These are phyloP conservation scores for Nomada lathburiana DNA, from an alignment of 2,888 invertebrate genomes.

Conservation along the genomic window DNA sequence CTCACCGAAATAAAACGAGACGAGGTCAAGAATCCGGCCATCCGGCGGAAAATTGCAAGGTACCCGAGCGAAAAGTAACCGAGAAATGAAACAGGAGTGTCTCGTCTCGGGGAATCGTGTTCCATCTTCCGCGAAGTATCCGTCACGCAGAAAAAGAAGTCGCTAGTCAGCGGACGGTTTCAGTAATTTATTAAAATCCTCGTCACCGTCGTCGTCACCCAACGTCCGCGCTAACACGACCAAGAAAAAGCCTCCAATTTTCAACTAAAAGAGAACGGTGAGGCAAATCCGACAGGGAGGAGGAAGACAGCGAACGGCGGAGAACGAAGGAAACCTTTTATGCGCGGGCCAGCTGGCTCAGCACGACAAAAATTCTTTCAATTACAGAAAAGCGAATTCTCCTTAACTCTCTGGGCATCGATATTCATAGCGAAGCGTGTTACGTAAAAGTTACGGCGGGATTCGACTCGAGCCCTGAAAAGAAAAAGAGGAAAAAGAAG, in stretches of 20 bases:
- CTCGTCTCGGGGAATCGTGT: conserved; percentile 6
- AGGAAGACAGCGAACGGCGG: conserved; percentile 2
- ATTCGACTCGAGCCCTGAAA: conserved; percentile 31
- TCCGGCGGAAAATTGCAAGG: conserved; percentile 2
- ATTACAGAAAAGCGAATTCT: conserved; percentile 76
- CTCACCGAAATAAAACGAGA: not conserved
- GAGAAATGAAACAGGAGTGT: conserved; percentile 29
- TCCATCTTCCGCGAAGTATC: conserved; percentile 12
- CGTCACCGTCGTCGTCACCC: conserved; percentile 60
- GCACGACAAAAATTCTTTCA: conserved; percentile 79
- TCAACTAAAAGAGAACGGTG: not conserved
- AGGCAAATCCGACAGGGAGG: conserved; percentile 12
- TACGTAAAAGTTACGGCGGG: conserved; percentile 74
- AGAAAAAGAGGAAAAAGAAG: conserved; percentile 27
- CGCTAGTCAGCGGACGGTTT: conserved; percentile 52
- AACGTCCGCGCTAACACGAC: conserved; percentile 31
- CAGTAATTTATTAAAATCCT: conserved; percentile 73
- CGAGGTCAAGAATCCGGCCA: conserved; percentile 4
- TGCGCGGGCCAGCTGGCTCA: conserved; percentile 76
- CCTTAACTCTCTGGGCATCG: conserved; percentile 76
- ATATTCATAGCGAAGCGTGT: conserved; percentile 80
- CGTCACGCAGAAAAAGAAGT: conserved; percentile 32
- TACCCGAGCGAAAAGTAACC: not conserved
- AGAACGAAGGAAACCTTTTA: conserved; percentile 70
- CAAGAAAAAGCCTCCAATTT: conserved; percentile 38